Base-by-base conservation (phyloP, 2,888 invertebrate genomes). In the Orthosia cruda region DNA sequence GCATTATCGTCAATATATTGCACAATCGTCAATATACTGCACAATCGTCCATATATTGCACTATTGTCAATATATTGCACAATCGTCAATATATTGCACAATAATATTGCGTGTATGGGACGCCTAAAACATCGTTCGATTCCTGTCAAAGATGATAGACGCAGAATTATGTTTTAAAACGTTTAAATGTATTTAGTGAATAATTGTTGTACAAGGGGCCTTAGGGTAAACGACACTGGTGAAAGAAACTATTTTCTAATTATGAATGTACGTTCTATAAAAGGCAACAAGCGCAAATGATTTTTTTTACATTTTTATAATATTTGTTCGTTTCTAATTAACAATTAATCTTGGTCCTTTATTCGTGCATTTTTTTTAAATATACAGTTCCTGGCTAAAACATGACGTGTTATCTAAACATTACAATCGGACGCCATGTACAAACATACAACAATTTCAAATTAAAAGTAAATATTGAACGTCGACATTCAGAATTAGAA, bases 401-500 rank as follows among this genome's bases (percentile, higher is more conserved):
- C 50, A 4, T 64, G n/a, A n/a, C n/a, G 59, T 50, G 75, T 40
- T 80, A 63, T 67, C 47, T 74, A 80, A 78, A 73, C 47, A 26
- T n/a, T 63, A 66, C 13, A 55, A 54, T 47, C 62, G 40, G 32
- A 66, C 55, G 52, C 20, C 58, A 20, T 64, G 50, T 20, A 66
- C 26, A 81, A 81, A 75, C 67, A 84, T 58, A 57, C 72, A 68
- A 68, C 62, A 80, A 64, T 52, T 55, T 64, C 47, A 16, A 78
- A 26, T 63, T 68, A 71, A 71, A 71, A 70, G 4, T 61, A 84
- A 81, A 84, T 23, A 71, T 57, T 49, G 15, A 68, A 72, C 23
- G n/a, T 64, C 26, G 26, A 32, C 72, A 87, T 79, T 88, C 87
- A 87, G 54, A 84, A 87, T 75, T 83, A 88, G 77, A 80, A 84